Evolutionary conservation across 2,113 vertebrate species (phyloP).

Genomic region (Penelope pileata): DNA sequence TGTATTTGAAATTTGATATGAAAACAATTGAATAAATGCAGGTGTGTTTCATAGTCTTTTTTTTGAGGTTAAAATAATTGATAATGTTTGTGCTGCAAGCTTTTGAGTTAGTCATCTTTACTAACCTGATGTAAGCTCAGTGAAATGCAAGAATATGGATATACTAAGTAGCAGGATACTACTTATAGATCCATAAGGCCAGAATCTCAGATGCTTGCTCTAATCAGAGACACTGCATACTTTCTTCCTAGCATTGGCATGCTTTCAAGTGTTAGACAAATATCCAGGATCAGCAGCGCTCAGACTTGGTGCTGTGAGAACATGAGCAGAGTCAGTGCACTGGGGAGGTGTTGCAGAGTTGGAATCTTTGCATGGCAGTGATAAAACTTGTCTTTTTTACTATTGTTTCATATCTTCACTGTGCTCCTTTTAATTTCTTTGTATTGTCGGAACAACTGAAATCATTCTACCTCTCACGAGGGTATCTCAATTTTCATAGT

Average conservation of each 20-base stretch:
- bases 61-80: background rate
- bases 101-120: background rate
- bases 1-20: background rate
- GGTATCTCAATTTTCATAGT: background rate
- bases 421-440: background rate
- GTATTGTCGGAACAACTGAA: background rate
- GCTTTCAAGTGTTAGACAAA: conserved; percentile 25
- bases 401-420: background rate
- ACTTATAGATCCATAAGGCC: background rate
- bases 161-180: background rate
- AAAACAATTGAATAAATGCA: background rate
- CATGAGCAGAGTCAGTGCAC: background rate
- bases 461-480: background rate
- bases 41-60: background rate
- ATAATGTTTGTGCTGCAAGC: background rate
- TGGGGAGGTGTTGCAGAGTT: background rate
- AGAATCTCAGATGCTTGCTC: background rate
- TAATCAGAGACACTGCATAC: background rate
- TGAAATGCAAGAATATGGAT: background rate
- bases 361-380: background rate
- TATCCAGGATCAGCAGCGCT: background rate
- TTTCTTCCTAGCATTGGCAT: background rate
- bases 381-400: background rate
- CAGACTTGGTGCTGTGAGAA: conserved; percentile 1
- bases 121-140: background rate